phyloP scores from a whole-genome alignment of 2,797 vertebrate genomes.

The Adrianichthys oophorus region DNA sequence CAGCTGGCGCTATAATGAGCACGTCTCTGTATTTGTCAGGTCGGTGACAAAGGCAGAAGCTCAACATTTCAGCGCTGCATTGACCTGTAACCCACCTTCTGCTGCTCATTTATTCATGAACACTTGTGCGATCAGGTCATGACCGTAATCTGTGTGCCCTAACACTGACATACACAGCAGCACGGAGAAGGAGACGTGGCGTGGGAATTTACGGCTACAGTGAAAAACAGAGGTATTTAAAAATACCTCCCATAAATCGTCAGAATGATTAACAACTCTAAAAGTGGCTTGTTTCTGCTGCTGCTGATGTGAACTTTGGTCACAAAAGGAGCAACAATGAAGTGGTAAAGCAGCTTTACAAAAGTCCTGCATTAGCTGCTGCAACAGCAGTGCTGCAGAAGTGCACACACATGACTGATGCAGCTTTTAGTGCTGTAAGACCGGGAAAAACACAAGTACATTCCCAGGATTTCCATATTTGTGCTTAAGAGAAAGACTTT shows the following conservation, averaged over 20 bases:
- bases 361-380: neutral
- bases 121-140: constrained; percentile 9
- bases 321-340: constrained; percentile 24
- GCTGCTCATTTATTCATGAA: constrained; percentile 32
- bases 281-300: constrained; percentile 27
- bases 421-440: too few species aligned
- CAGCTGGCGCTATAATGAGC: too few species aligned
- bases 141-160: constrained; percentile 1
- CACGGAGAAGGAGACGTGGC: too few species aligned
- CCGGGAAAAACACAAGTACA: too few species aligned
- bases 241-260: constrained; percentile 34
- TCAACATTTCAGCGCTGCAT: neutral
- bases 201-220: neutral
- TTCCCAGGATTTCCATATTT: too few species aligned
- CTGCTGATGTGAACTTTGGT: constrained; percentile 48
- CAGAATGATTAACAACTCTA: constrained; percentile 52
- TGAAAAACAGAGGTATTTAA: constrained; percentile 7
- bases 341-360: neutral
- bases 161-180: too few species aligned
- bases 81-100: neutral
- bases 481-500: too few species aligned
- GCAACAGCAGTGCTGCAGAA: neutral
- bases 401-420: neutral
- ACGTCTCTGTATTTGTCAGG: neutral
- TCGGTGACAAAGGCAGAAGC: neutral